These are phyloP conservation scores for Sylvietta virens DNA, from an alignment of 2,113 vertebrate genomes.

Conservation along the genomic window DNA sequence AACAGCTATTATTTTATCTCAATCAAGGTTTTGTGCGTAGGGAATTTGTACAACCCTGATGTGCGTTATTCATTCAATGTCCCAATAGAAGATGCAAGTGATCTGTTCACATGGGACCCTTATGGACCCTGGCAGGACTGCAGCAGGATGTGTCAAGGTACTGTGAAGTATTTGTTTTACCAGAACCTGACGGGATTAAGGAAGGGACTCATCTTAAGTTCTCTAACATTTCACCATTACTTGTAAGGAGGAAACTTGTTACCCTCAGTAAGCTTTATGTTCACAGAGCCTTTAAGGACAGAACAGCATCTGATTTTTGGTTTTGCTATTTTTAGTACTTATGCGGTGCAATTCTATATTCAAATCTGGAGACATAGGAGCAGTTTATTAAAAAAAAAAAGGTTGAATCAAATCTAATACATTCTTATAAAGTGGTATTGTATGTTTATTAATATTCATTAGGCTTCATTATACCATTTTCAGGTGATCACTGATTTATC, in stretches of 20 bases:
- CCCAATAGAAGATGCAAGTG: constrained; percentile 82
- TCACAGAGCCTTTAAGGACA: not conserved
- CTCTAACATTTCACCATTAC: not conserved
- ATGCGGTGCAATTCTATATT: not conserved
- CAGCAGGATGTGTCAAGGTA: constrained; percentile 91
- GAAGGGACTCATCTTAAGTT: not conserved
- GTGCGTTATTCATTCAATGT: constrained; percentile 92
- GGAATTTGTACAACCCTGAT: constrained; percentile 93
- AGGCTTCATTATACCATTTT: not conserved
- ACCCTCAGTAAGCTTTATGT: not conserved
- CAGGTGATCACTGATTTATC: not conserved
- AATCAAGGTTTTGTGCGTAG: constrained; percentile 91
- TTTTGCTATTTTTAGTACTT: not conserved
- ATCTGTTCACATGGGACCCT: constrained; percentile 87
- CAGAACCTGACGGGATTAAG: not conserved
- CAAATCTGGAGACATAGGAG: not conserved
- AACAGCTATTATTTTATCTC: constrained; percentile 50
- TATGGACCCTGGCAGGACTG: constrained; percentile 91
- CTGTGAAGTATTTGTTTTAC: not conserved
- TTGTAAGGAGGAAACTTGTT: not conserved
- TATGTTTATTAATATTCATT: not conserved
- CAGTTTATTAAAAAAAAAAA: not conserved
- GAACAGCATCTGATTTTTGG: not conserved
- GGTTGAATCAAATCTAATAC: not conserved
- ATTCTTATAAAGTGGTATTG: not conserved